A percentile compares a stretch with the other conserved stretches of the same genome.
Evolutionary conservation across 2,888 invertebrate species (phyloP).

Genomic region (Plusia festucae): DNA sequence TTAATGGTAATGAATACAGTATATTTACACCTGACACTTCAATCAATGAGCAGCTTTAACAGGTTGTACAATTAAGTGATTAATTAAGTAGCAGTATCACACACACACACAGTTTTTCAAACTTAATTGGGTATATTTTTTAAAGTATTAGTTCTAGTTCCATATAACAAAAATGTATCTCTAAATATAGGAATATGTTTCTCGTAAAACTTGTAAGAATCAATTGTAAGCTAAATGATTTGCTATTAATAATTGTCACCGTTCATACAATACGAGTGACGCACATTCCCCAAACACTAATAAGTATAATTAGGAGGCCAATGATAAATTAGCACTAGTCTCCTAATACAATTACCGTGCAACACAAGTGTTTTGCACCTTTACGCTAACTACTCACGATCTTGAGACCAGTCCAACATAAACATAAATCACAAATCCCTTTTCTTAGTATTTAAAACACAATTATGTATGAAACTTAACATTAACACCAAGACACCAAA

Average conservation of each 20-base stretch:
- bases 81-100: not conserved
- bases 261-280: conserved; percentile 41
- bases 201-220: conserved; percentile 10
- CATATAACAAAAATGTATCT: not conserved
- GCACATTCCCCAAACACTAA: conserved; percentile 36
- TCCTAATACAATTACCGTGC: conserved; percentile 41
- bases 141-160: too few species aligned
- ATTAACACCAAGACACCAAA: not conserved
- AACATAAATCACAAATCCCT: not conserved
- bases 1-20: conserved; percentile 1
- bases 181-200: too few species aligned
- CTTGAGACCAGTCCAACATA: conserved; percentile 12
- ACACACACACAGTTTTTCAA: too few species aligned
- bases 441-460: not conserved
- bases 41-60: not conserved
- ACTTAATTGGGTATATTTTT: too few species aligned
- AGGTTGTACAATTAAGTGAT: not conserved
- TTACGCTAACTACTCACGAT: conserved; percentile 34
- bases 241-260: conserved; percentile 39
- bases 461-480: not conserved
- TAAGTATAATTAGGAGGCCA: conserved; percentile 46
- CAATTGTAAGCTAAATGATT: conserved; percentile 24
- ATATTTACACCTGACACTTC: conserved; percentile 2
- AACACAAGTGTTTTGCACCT: conserved; percentile 32
- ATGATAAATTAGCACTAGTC: conserved; percentile 47